Conservation (phyloP, 2,113 vertebrate genomes). For the Zonotrichia leucophrys region DNA sequence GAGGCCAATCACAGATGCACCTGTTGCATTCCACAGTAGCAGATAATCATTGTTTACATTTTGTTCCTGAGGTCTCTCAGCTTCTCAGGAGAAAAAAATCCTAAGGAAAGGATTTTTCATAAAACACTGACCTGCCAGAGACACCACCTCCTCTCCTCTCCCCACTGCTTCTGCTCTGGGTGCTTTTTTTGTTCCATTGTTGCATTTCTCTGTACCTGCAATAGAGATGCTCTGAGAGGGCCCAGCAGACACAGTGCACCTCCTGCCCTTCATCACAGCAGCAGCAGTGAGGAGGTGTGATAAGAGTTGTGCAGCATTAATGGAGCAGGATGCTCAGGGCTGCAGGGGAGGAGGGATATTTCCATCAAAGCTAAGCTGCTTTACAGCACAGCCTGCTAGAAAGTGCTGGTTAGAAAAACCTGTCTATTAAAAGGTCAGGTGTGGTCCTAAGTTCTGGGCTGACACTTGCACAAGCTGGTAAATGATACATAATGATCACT, state of each 20-base stretch:
- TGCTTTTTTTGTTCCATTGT: no score
- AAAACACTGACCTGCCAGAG: neutral
- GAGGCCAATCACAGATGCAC: no score
- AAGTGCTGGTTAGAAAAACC: neutral
- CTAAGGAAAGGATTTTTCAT: no score
- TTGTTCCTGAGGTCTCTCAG: no score
- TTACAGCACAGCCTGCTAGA: neutral
- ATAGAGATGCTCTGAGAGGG: neutral
- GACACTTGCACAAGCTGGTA: neutral
- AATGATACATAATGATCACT: neutral
- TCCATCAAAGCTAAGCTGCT: neutral
- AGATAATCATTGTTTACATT: no score
- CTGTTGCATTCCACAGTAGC: no score
- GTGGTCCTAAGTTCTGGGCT: neutral
- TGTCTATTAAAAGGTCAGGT: neutral
- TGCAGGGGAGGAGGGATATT: neutral
- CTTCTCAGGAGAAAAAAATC: no score
- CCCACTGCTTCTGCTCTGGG: neutral
- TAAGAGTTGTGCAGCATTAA: neutral
- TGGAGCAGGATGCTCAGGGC: neutral
- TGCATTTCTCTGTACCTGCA: neutral
- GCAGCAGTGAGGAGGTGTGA: neutral
- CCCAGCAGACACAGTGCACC: neutral
- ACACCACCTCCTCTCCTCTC: neutral
- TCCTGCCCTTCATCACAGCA: neutral